Percentiles rank a stretch among this genome's conserved stretches.
Evolutionary conservation across 2,113 vertebrate genomes (phyloP).

Genomic region (Lepus europaeus): DNA sequence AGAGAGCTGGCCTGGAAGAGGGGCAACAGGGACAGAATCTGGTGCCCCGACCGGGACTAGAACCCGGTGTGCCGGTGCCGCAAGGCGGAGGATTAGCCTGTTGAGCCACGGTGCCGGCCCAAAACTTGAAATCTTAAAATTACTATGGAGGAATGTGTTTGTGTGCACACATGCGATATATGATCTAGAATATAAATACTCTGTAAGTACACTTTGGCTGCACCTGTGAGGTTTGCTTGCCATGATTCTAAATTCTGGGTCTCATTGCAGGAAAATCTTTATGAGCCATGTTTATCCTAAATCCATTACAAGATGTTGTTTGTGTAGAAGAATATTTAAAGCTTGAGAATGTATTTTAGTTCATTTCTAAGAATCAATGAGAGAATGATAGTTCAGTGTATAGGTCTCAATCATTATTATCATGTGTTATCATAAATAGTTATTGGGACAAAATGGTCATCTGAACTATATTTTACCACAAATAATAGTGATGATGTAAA

Average conservation of each 20-base stretch:
- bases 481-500: background rate
- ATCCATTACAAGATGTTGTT: background rate
- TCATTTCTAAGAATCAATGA: background rate
- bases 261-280: background rate
- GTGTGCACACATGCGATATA: background rate
- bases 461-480: background rate
- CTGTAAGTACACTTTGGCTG: background rate
- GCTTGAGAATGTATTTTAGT: background rate
- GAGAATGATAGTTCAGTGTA: background rate
- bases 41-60: too few relatives aligned
- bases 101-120: too few relatives aligned
- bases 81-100: too few relatives aligned
- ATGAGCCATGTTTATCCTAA: background rate
- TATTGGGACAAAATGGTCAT: background rate
- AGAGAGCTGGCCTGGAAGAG: too few relatives aligned
- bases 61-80: too few relatives aligned
- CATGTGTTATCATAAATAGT: background rate
- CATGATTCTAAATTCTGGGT: background rate
- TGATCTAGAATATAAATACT: background rate
- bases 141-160: background rate
- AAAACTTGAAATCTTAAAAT: background rate
- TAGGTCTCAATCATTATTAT: background rate
- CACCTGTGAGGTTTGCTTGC: background rate
- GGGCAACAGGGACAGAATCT: too few relatives aligned
- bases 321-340: slow-evolving; percentile 27